Conservation (phyloP, 2,113 vertebrate genomes). For the Melanerpes formicivorus region DNA sequence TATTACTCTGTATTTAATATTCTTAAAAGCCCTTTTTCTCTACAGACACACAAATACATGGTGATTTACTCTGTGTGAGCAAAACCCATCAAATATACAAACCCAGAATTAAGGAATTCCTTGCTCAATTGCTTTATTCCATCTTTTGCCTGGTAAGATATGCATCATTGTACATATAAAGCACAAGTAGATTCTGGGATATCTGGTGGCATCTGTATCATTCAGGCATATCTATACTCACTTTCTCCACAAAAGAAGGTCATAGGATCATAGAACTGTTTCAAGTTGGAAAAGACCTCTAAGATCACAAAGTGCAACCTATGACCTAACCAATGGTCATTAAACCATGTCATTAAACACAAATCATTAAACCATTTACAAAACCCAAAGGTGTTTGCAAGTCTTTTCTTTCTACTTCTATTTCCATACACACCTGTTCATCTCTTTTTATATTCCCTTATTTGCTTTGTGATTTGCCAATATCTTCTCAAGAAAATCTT, state of each 20-base stretch:
- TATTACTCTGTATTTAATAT: neutral
- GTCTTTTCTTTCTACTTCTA: neutral
- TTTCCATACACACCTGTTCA: neutral
- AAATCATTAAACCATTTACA: too few species aligned
- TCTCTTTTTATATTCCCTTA: neutral
- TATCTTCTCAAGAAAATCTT: neutral
- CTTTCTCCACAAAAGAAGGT: neutral
- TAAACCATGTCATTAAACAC: too few species aligned
- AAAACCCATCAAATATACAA: neutral
- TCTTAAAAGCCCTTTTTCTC: neutral
- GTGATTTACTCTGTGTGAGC: neutral
- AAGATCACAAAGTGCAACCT: too few species aligned
- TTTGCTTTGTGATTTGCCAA: neutral
- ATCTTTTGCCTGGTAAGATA: neutral
- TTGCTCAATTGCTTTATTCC: neutral
- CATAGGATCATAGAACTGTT: too few species aligned
- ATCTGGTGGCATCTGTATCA: neutral
- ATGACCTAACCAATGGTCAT: too few species aligned
- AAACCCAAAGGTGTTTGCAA: neutral
- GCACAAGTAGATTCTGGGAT: neutral
- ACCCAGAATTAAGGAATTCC: neutral
- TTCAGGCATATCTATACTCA: neutral
- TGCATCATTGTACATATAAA: neutral
- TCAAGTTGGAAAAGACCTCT: too few species aligned
- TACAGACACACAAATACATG: neutral